These are phyloP conservation scores for Rhegmatorhina hoffmannsi DNA, from an alignment of 2,113 vertebrate species.

Conservation along the genomic window DNA sequence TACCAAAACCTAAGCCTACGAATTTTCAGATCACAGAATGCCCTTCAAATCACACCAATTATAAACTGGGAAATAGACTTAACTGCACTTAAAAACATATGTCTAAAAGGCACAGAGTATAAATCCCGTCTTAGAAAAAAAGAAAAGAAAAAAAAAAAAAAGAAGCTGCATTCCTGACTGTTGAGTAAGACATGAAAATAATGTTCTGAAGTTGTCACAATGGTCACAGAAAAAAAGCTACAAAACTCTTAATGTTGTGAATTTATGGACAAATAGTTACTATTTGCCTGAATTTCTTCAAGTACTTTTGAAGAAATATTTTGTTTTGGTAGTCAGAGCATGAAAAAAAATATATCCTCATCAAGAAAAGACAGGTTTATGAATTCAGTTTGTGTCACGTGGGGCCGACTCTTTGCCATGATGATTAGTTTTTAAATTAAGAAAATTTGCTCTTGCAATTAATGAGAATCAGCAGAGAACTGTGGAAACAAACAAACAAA, in stretches of 20 bases:
- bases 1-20: background rate
- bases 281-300: background rate
- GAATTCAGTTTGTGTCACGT: background rate
- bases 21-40: background rate
- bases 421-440: constrained; percentile 48
- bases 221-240: background rate
- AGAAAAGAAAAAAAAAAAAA: background rate
- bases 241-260: background rate
- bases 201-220: background rate
- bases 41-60: background rate
- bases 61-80: background rate
- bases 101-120: background rate
- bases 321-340: background rate
- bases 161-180: background rate
- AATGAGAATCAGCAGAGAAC: background rate
- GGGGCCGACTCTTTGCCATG: background rate
- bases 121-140: background rate
- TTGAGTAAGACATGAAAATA: background rate
- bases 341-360: background rate
- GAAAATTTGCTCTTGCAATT: background rate
- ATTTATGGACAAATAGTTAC: background rate
- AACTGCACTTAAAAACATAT: background rate
- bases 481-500: background rate
- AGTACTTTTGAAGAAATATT: background rate
- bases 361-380: background rate